phyloP scores from a whole-genome alignment of 2,797 vertebrate species.

The Varecia variegata region DNA sequence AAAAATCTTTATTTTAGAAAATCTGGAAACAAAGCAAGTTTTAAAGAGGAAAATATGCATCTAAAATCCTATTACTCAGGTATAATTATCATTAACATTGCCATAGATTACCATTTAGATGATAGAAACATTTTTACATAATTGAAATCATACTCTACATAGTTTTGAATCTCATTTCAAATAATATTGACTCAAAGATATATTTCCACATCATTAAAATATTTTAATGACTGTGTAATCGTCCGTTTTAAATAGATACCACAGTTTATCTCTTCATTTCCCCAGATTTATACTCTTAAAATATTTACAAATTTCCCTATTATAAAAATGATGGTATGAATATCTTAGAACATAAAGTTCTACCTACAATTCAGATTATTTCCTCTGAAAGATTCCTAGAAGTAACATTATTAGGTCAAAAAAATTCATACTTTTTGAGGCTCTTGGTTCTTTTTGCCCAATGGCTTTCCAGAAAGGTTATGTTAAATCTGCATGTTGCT shows the following conservation, averaged over 20 bases:
- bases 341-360: not conserved
- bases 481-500: not conserved
- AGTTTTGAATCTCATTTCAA: not conserved
- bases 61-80: not conserved
- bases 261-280: not conserved
- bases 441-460: not conserved
- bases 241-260: not conserved
- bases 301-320: not conserved
- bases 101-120: not conserved
- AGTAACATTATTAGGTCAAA: not conserved
- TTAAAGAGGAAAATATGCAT: not conserved
- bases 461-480: not conserved
- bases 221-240: not conserved
- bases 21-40: not conserved
- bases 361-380: not conserved
- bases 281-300: not conserved
- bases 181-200: not conserved
- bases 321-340: not conserved
- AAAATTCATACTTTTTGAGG: not conserved
- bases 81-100: slow-evolving; percentile 31
- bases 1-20: not conserved
- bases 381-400: not conserved
- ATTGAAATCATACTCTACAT: not conserved
- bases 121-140: not conserved
- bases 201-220: not conserved